phyloP scores from a whole-genome alignment of 1,140 invertebrate species.

The Lordiphosa clarofinis region DNA sequence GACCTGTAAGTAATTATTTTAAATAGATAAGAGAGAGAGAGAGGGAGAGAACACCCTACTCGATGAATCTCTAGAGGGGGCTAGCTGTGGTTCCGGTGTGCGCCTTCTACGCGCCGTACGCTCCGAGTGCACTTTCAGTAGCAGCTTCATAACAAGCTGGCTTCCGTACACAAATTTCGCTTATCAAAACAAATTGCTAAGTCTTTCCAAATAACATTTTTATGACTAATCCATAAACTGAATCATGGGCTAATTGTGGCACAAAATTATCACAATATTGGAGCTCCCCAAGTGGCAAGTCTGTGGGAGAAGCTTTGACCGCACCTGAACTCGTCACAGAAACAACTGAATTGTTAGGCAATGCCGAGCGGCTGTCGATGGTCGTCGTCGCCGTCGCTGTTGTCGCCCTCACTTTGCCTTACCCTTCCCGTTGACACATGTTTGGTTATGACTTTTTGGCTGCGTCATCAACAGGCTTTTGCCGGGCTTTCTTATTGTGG shows the following conservation, averaged over 20 bases:
- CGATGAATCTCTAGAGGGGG: conserved; percentile 33
- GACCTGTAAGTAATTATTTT: conserved; percentile 35
- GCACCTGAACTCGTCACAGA: conserved; percentile 67
- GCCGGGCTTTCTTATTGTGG: conserved; percentile 41
- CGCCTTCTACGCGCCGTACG: conserved; percentile 64
- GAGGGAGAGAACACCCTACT: conserved; percentile 12
- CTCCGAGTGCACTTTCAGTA: conserved; percentile 74
- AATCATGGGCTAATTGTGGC: conserved; percentile 17
- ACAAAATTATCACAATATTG: background rate
- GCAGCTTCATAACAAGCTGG: conserved; percentile 57
- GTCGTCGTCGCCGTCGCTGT: conserved; percentile 14
- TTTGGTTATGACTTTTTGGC: conserved; percentile 23
- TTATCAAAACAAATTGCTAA: conserved; percentile 32
- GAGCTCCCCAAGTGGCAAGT: conserved; percentile 1
- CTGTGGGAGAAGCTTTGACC: conserved; percentile 35
- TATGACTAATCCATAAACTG: conserved; percentile 26
- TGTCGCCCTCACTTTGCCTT: background rate
- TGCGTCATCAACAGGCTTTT: conserved; percentile 40
- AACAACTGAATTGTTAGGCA: conserved; percentile 54
- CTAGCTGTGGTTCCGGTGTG: conserved; percentile 42
- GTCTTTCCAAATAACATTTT: background rate
- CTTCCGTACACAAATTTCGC: conserved; percentile 12
- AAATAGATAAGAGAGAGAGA: background rate
- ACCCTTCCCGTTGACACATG: conserved; percentile 52
- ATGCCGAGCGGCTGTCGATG: conserved; percentile 30